Conservation (phyloP, 2,797 vertebrate species). For the Stomatorhinus walkeri region DNA sequence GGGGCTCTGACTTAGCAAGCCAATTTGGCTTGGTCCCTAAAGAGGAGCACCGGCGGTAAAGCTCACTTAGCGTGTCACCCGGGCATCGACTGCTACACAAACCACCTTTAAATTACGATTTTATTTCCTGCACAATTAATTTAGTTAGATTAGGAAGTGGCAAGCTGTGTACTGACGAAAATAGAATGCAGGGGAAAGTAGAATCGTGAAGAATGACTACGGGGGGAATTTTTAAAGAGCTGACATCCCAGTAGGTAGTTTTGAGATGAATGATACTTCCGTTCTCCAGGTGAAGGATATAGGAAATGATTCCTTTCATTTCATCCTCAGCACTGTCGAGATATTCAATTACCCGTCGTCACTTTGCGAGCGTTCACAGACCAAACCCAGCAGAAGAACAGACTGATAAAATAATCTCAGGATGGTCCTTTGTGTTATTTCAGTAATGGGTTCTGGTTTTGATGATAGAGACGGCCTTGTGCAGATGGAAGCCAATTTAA, state of each 20-base stretch:
- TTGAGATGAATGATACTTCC: constrained; percentile 30
- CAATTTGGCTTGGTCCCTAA: not conserved
- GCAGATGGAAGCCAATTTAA: constrained; percentile 32
- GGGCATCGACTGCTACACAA: not conserved
- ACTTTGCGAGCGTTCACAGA: not conserved
- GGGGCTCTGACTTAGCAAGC: not conserved
- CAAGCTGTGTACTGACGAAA: not conserved
- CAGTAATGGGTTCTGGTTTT: constrained; percentile 34
- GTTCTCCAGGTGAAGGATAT: constrained; percentile 1
- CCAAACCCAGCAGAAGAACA: not conserved
- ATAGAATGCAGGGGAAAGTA: too few species aligned
- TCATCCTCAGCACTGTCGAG: constrained; percentile 32
- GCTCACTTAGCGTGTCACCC: not conserved
- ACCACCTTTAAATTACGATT: not conserved
- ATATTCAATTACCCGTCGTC: not conserved
- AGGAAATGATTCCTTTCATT: constrained; percentile 44
- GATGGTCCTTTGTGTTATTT: constrained; percentile 30
- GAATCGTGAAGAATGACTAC: not conserved
- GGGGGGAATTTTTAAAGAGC: not conserved
- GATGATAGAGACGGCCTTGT: constrained; percentile 33
- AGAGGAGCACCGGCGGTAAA: not conserved
- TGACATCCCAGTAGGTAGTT: not conserved
- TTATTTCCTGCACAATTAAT: not conserved
- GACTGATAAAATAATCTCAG: constrained; percentile 26
- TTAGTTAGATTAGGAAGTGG: not conserved